phyloP scores from a whole-genome alignment of 2,113 vertebrate species.

The Alligator sinensis region DNA sequence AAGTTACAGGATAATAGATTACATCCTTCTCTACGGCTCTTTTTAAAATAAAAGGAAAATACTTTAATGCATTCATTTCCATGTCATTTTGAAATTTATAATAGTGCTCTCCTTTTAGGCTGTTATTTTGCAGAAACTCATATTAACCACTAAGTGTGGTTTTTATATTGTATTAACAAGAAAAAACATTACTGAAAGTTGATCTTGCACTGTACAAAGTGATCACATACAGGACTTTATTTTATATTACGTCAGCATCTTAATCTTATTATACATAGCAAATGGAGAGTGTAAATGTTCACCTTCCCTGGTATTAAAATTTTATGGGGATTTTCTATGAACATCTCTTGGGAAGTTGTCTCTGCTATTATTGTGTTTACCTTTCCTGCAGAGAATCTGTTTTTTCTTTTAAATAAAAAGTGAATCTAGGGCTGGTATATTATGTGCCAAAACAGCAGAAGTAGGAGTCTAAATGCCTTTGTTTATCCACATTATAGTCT shows the following conservation, averaged over 20 bases:
- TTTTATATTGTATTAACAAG: slow-evolving; percentile 21
- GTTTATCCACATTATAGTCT: background rate
- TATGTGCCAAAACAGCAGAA: background rate
- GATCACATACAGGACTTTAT: background rate
- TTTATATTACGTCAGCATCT: background rate
- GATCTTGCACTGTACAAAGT: background rate
- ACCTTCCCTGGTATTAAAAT: background rate
- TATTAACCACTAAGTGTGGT: background rate
- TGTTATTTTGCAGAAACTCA: background rate
- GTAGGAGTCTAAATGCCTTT: background rate
- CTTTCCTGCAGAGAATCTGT: background rate
- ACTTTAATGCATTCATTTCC: slow-evolving; percentile 22
- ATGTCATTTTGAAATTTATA: slow-evolving; percentile 17
- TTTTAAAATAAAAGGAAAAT: slow-evolving; percentile 43
- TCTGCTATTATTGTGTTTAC: background rate
- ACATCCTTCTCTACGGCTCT: background rate
- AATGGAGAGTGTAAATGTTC: background rate
- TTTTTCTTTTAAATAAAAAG: background rate
- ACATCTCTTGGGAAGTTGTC: background rate
- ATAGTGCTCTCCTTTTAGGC: background rate
- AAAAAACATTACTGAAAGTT: background rate
- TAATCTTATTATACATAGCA: slow-evolving; percentile 3
- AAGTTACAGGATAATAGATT: slow-evolving; percentile 26
- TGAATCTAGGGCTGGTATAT: background rate
- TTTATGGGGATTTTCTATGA: background rate